phyloP scores from a whole-genome alignment of 1,140 invertebrate species.

The Drosophila kohkoa region DNA sequence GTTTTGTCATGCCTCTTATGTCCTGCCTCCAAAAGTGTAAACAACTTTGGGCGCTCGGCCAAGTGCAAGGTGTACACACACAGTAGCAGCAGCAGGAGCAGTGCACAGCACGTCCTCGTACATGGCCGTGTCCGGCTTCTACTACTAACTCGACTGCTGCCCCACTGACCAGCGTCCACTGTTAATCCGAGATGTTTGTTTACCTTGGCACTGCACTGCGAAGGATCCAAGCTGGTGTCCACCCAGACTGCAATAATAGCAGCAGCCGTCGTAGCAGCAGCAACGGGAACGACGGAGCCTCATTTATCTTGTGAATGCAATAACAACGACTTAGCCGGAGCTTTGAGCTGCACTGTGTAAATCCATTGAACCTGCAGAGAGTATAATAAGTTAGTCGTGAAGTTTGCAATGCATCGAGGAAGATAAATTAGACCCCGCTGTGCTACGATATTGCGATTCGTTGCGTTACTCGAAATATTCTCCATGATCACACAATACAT shows the following conservation, averaged over 20 bases:
- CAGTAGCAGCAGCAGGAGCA: not conserved
- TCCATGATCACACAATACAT: not conserved
- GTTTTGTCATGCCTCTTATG: constrained; percentile 82
- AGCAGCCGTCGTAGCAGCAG: constrained; percentile 1
- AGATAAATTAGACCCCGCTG: constrained; percentile 46
- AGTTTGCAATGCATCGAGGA: constrained; percentile 36
- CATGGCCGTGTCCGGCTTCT: constrained; percentile 19
- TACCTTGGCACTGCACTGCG: constrained; percentile 65
- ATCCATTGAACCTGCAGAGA: constrained; percentile 70
- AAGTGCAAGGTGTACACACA: constrained; percentile 70
- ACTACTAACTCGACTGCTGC: constrained; percentile 26
- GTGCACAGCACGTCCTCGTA: constrained; percentile 59
- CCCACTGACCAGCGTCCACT: constrained; percentile 69
- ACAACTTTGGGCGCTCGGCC: constrained; percentile 79
- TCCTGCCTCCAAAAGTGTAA: constrained; percentile 78
- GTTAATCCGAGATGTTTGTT: constrained; percentile 84
- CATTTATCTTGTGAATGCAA: constrained; percentile 82
- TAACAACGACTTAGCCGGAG: constrained; percentile 80
- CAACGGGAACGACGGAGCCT: constrained; percentile 41
- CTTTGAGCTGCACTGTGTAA: constrained; percentile 71
- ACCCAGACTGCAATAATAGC: constrained; percentile 9
- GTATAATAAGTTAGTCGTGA: constrained; percentile 66
- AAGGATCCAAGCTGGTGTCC: constrained; percentile 32
- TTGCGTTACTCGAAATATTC: not conserved
- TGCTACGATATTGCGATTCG: constrained; percentile 11